Percentiles rank a stretch among this genome's conserved stretches.
phyloP scores from a whole-genome alignment of 2,888 invertebrate species.

The Apomyelois bistriatella region DNA sequence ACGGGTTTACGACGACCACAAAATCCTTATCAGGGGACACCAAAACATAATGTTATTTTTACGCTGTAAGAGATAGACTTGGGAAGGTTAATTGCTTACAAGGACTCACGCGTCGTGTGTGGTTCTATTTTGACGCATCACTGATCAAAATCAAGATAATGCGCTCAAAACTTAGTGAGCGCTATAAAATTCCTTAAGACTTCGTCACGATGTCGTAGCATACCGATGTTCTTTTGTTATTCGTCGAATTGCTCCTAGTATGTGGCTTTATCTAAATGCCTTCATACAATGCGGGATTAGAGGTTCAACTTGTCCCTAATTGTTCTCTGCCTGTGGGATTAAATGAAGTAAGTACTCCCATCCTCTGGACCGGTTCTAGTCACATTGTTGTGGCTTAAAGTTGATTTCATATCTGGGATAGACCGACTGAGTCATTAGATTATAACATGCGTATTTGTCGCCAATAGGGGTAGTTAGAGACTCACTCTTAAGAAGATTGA shows the following conservation, averaged over 20 bases:
- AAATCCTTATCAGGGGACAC: slow-evolving; percentile 24
- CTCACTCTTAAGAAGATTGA: too few species aligned
- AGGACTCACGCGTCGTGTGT: slow-evolving; percentile 68
- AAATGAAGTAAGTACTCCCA: slow-evolving; percentile 32
- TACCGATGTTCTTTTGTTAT: slow-evolving; percentile 43
- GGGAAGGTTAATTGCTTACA: slow-evolving; percentile 58
- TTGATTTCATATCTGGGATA: slow-evolving; percentile 7
- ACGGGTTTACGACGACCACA: slow-evolving; percentile 24
- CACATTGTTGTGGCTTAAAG: slow-evolving; percentile 1
- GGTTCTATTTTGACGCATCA: slow-evolving; percentile 58
- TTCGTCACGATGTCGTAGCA: slow-evolving; percentile 67
- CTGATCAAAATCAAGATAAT: slow-evolving; percentile 71
- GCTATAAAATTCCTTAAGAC: slow-evolving; percentile 63
- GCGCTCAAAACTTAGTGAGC: slow-evolving; percentile 50
- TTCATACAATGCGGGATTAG: slow-evolving; percentile 56
- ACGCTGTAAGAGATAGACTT: slow-evolving; percentile 37
- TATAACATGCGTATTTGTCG: too few species aligned
- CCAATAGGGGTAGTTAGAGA: too few species aligned
- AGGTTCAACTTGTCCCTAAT: slow-evolving; percentile 48
- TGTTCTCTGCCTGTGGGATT: slow-evolving; percentile 44
- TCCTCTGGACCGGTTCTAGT: slow-evolving; percentile 21
- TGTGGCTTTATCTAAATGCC: slow-evolving; percentile 61
- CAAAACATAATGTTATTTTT: slow-evolving; percentile 31
- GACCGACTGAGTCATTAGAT: slow-evolving; percentile 1
- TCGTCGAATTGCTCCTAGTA: slow-evolving; percentile 24